Percentiles rank a stretch among this genome's conserved stretches.
phyloP scores from a whole-genome alignment of 2,888 invertebrate species.

The Sericinus montela region DNA sequence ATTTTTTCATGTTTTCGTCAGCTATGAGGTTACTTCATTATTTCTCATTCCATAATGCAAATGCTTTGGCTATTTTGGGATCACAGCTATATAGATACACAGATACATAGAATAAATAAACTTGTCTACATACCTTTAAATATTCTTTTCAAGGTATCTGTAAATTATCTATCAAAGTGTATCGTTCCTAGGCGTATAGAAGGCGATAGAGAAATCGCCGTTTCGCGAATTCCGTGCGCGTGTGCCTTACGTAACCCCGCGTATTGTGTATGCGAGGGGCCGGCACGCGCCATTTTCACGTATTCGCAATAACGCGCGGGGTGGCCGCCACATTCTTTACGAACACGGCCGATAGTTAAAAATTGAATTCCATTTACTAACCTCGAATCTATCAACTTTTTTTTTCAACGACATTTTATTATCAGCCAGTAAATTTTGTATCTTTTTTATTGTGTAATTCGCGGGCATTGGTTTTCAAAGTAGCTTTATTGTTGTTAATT shows the following conservation, averaged over 20 bases:
- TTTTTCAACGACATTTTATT: too few relatives aligned
- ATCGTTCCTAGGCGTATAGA: constrained; percentile 39
- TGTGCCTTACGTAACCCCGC: constrained; percentile 62
- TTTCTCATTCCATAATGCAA: too few relatives aligned
- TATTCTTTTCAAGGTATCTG: not conserved
- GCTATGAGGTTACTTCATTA: too few relatives aligned
- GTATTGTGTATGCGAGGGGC: constrained; percentile 32
- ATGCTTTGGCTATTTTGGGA: too few relatives aligned
- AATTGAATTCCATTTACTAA: constrained; percentile 22
- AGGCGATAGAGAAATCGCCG: constrained; percentile 70
- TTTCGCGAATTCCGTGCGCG: constrained; percentile 65
- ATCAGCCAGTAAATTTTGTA: too few relatives aligned
- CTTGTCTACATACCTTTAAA: not conserved
- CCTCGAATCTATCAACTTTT: not conserved
- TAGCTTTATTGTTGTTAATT: too few relatives aligned
- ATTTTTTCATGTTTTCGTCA: too few relatives aligned
- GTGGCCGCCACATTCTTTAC: constrained; percentile 67
- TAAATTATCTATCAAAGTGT: not conserved
- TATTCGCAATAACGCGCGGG: constrained; percentile 58
- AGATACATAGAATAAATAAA: too few relatives aligned
- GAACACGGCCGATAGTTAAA: constrained; percentile 30
- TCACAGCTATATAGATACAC: too few relatives aligned
- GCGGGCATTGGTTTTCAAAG: too few relatives aligned
- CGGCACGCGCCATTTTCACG: constrained; percentile 62
- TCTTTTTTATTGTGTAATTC: too few relatives aligned